Evolutionary conservation across 2,888 invertebrate species (phyloP), one percentile per base, ranked within the genome.

Genomic region (Lasius fuliginosus): DNA sequence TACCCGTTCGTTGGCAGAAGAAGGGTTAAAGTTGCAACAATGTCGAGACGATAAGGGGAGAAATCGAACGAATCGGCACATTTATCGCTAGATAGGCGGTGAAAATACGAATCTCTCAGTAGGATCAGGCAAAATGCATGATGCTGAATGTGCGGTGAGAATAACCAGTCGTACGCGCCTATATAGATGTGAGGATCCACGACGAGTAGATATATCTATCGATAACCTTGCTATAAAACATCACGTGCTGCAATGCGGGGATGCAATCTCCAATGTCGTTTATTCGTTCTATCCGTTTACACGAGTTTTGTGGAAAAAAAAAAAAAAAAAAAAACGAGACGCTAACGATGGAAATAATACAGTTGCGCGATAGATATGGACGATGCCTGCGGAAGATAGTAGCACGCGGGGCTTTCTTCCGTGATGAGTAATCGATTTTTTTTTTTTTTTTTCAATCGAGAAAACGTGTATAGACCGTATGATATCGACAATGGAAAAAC

Each of bases 231-330:
- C 62, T 46, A 58, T 62, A 56, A 27, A 56, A 68, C 3, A 36
- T 23, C 53, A 67, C 76, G 36, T 40, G 68, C 76, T 53, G 76
- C 68, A n/a, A 33, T 56, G 64, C 46, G 46, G 53, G 30, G 56
- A 77, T 77, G 77, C 77, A 68, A 77, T 77, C 56, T 68, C 53
- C 77, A 68, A 40, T 53, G 68, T 68, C 56, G 77, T 36, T 77
- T 12, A 68, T 68, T 49, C 75, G 75, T 64, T 76, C 64, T 65
- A 64, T n/a, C 33, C 46, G 65, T 56, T 77, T 69, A 69, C 77
- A 23, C 58, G 68, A 69, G 40, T 68, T 40, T n/a, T 40, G n/a
- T 40, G 40, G 40, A 15, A 46, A 18, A n/a, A n/a, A 53, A 53
- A 8, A 33, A 15, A 60, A 5, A 33, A 36, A 36, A 36, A 36